phyloP scores from a whole-genome alignment of 1,140 invertebrate species.

The Lysiphlebus fabarum region DNA sequence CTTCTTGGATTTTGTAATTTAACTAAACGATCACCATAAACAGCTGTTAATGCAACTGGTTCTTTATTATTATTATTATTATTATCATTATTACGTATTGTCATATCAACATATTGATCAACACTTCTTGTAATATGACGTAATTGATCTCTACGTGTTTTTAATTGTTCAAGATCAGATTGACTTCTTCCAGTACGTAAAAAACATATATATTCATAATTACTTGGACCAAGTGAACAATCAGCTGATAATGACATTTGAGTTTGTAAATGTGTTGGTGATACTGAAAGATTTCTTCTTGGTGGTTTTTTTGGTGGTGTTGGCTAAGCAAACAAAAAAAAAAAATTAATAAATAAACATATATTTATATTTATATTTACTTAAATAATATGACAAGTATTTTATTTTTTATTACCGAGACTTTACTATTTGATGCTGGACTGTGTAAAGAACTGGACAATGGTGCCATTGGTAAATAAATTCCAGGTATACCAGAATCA shows the following conservation, averaged over 20 bases:
- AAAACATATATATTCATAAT: conserved; percentile 64
- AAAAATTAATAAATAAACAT: conserved; percentile 21
- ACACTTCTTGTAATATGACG: conserved; percentile 66
- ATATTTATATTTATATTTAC: too few relatives aligned
- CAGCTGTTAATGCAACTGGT: conserved; percentile 69
- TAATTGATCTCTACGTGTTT: conserved; percentile 58
- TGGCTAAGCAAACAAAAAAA: conserved; percentile 64
- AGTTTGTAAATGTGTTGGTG: conserved; percentile 67
- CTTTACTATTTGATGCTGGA: conserved; percentile 54
- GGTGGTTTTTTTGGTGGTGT: conserved; percentile 86
- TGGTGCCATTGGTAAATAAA: conserved; percentile 59
- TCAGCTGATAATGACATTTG: conserved; percentile 59
- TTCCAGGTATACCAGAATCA: conserved; percentile 48
- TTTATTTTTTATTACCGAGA: too few relatives aligned
- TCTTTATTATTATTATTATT: conserved; percentile 54
- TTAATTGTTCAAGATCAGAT: conserved; percentile 66
- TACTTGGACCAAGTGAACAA: conserved; percentile 51
- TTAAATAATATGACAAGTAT: too few relatives aligned
- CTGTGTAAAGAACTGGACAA: conserved; percentile 50
- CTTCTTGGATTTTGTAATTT: conserved; percentile 70
- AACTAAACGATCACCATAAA: conserved; percentile 69
- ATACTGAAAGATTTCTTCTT: conserved; percentile 77
- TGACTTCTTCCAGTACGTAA: conserved; percentile 61
- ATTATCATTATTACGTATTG: conserved; percentile 54
- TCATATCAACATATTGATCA: conserved; percentile 75